These are phyloP conservation scores for Phylloscopus collybita DNA, from an alignment of 2,797 vertebrate genomes.

Conservation along the genomic window DNA sequence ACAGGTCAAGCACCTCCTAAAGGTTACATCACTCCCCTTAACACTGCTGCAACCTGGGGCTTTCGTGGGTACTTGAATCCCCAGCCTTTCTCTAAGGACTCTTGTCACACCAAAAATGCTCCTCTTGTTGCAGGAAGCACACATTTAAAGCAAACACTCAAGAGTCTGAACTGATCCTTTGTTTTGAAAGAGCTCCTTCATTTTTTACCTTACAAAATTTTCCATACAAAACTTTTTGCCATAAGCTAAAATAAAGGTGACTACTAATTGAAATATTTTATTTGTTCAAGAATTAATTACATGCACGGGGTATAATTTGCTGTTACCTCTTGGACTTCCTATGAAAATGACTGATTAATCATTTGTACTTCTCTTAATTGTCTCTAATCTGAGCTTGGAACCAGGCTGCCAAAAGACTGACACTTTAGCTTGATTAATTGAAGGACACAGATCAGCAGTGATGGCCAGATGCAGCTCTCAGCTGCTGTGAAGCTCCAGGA, in stretches of 20 bases:
- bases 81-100: background rate
- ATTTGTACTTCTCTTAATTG: background rate
- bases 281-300: background rate
- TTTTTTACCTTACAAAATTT: background rate
- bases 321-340: background rate
- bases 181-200: background rate
- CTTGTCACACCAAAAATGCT: background rate
- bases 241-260: background rate
- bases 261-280: background rate
- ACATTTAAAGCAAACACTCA: conserved; percentile 39
- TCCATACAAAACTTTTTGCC: background rate
- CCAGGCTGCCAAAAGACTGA: background rate
- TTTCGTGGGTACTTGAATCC: background rate
- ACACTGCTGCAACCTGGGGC: background rate
- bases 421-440: background rate
- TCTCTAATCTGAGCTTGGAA: background rate
- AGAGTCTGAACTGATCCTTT: background rate
- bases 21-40: background rate
- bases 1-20: background rate
- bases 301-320: background rate
- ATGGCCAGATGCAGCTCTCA: background rate
- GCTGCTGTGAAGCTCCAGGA: background rate
- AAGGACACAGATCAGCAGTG: background rate
- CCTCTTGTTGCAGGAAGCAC: background rate
- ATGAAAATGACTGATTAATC: background rate